Conservation (phyloP, 2,888 invertebrate species). For the Drosophila robusta region DNA sequence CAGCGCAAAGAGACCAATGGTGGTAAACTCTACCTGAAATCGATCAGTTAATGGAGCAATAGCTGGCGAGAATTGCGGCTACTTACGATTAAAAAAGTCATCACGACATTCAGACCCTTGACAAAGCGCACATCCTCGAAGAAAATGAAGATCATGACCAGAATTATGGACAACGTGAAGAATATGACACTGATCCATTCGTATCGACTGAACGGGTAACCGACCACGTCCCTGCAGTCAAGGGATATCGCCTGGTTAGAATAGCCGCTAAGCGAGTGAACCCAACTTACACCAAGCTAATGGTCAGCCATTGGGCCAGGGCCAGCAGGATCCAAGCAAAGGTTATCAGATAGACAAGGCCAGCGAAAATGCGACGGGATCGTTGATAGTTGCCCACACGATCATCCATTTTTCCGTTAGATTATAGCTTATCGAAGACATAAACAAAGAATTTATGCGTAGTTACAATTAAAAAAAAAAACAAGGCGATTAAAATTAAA, state of each 20-base stretch:
- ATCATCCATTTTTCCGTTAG: conserved; percentile 18
- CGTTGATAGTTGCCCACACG: conserved; percentile 46
- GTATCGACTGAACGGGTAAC: neutral
- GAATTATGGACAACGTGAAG: conserved; percentile 54
- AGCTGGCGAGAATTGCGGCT: fast-evolving
- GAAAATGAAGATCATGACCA: conserved; percentile 65
- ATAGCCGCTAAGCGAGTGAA: neutral
- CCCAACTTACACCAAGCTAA: conserved; percentile 53
- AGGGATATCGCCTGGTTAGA: neutral
- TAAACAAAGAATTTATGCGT: conserved; percentile 24
- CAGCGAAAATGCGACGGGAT: conserved; percentile 65
- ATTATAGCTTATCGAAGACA: neutral
- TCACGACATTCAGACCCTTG: conserved; percentile 55
- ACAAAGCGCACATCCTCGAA: conserved; percentile 62
- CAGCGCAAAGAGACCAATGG: conserved; percentile 54
- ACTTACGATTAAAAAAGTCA: conserved; percentile 70
- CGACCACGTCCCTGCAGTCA: conserved; percentile 10
- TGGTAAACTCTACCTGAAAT: conserved; percentile 66
- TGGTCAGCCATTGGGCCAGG: conserved; percentile 61
- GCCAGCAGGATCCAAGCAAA: conserved; percentile 53
- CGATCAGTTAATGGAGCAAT: neutral
- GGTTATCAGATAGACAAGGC: conserved; percentile 58
- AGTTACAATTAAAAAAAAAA: neutral
- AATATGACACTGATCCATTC: conserved; percentile 56
- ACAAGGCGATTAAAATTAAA: neutral